Evolutionary conservation across 2,113 vertebrate genomes (phyloP), one percentile per base, ranked within the genome.

Genomic region (Cynoglossus semilaevis): DNA sequence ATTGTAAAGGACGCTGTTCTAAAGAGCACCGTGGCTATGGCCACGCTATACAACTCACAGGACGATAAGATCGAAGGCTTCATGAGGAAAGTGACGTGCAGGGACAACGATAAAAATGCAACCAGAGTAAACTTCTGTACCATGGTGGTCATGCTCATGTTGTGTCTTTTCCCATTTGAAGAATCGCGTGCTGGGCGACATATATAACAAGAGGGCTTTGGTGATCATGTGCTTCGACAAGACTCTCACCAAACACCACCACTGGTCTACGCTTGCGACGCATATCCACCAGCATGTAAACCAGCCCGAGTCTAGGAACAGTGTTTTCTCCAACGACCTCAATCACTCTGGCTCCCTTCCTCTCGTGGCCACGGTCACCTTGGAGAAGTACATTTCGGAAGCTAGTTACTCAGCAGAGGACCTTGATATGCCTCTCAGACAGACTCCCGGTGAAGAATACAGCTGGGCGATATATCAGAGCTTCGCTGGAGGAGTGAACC

Each of bases 191-290:
- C 18, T 70, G 5, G 1, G 29, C 11, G 17, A 17, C 0, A 4
- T 13, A 1, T 62, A 49, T 1, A 8, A 70, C 44, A 42, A 44
- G 37, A 62, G 22, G 16, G 38, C 29, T 0, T 5, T 70, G 16
- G 67, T 70, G 22, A 12, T 70, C 7, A 56, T 70, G 45, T 70
- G 17, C 17, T 70, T 70, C 7, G 67, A 70, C 22, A 70, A 70
- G 9, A 56, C 45, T 9, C 17, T 3, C 15, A 51, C 58, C 11
- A 70, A n/a, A 22, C 67, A 70, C 16, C 36, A 17, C 15, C 51
- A 70, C 5, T 70, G 67, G 58, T 62, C 50, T 14, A 43, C 38
- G 0, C 45, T 70, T 1, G 12, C 67, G 3, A 56, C 58, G 1
- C 29, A 55, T 5, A 10, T 60, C 0, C 57, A 69, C 6, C 43